Evolutionary conservation across 2,888 invertebrate genomes (phyloP), one percentile per base, ranked within the genome.

Genomic region (Rotaria sp.): DNA sequence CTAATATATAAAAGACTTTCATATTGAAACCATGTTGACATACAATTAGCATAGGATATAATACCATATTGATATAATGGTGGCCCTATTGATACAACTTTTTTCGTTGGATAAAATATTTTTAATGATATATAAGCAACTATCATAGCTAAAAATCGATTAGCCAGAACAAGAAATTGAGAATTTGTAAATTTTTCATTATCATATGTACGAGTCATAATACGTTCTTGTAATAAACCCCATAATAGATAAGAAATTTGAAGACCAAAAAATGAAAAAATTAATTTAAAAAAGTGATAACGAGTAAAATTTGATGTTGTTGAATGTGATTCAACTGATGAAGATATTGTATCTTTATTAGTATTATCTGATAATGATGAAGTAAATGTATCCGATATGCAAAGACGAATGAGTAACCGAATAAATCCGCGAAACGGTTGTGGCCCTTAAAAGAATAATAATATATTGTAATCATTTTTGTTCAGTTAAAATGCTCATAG

Each of bases 1-100:
- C 95, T 96, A 89, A 99, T 96, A 91, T 95, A 99, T 91, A 98
- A 98, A 84, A 99, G 93, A 41, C 98, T 98, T 92, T 99, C 99
- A 91, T 99, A 99, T 92, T 99, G 99, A 92, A 96, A 98, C 98
- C 98, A 99, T 84, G 97, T 96, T 90, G 97, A 80, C 80, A 80
- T 80, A 45, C 80, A 80, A 45, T 80, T 80, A 5, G 80, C 45
- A 45, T 80, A 80, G 1, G 80, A 80, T 26, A 80, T n/a, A 26
- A 80, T 45, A 45, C 80, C 41, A 45, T 45, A 80, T n/a, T 45
- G 24, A n/a, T 80, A 80, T 18, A 80, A 45, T 4, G 80, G 80
- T 45, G 80, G 41, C 13, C 80, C 45, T n/a, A n/a, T 7, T 15
- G 45, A 15, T n/a, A 13, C 8, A 1, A 45, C 1, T 15, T 41